Base-by-base conservation (phyloP, 2,113 vertebrate genomes). In the Zonotrichia leucophrys region DNA sequence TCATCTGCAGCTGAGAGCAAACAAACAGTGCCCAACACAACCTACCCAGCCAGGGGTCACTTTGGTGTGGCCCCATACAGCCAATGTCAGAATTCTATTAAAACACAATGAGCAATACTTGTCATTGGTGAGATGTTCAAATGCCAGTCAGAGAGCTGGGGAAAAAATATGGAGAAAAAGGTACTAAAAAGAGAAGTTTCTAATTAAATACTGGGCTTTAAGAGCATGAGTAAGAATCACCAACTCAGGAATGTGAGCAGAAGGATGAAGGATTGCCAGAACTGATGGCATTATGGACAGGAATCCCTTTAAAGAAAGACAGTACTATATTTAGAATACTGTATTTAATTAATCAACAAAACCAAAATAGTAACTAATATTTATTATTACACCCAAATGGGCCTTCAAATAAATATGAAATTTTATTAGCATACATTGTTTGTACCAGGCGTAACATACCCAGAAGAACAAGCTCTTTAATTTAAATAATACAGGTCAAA, bases 281-380 rank as follows among this genome's bases (percentile, higher is more conserved):
- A 96, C n/a, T 83, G 92, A 94, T 69, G 90, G 85, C 76, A 95
- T 93, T 93, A 94, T 33, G 46, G 62, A 55, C 35, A 91, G 82
- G 83, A 95, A 96, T 94, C 81, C 83, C 82, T 86, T 96, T 86
- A 88, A 95, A 96, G 91, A 90, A 70, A 89, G 84, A 92, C 70
- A 92, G 52, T 37, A 69, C 87, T 93, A 80, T 94, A 91, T 90
- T 95, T 95, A 90, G 82, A 55, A 74, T 74, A 39, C 56, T 5
- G 2, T 87, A 78, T 81, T 92, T 91, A 90, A 92, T 89, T 94
- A 63, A 77, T 80, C 56, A 90, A 44, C 82, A 90, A 72, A 95
- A 27, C 50, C 15, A 18, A 33, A 25, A 10, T 7, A 75, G n/a
- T 74, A 91, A 47, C 33, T 69, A 87, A 30, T 47, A 92, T 30